Evolutionary conservation across 2,888 invertebrate species (phyloP), one percentile per base, ranked within the genome.

Genomic region (Protodeltote pygarga): DNA sequence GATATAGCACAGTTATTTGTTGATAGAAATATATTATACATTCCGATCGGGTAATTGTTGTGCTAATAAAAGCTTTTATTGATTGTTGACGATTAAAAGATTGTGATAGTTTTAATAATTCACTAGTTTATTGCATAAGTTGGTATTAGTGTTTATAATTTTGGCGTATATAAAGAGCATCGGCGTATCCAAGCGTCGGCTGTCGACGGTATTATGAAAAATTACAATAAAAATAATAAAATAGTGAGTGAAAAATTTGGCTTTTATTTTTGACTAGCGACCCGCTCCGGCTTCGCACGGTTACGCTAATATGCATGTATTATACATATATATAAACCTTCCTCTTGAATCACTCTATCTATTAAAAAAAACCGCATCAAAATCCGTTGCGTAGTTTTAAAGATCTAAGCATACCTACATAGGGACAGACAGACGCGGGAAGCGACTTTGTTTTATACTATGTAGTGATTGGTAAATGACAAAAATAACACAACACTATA

Each of bases 211-310:
- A 89, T 88, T 90, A 89, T 88, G 90, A 88, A 85, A 88, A 89
- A 90, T 87, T 88, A 91, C 89, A 91, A 90, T 91, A 91, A 92
- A 91, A 91, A 89, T 84, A 75, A 88, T 88, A 89, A 90, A 91
- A 91, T 91, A 90, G 90, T 80, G 81, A 89, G 77, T 82, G 80
- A 69, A 79, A 70, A 69, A 65, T 51, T 46, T 59, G 61, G 47
- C 42, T 77, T 70, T 77, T 66, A 63, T 75, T 69, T 64, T 45
- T n/a, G n/a, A n/a, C n/a, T n/a, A n/a, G n/a, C n/a, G n/a, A n/a
- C n/a, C n/a, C n/a, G n/a, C n/a, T n/a, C n/a, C n/a, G n/a, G n/a
- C n/a, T n/a, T n/a, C n/a, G n/a, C n/a, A n/a, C n/a, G n/a, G n/a
- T n/a, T n/a, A n/a, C n/a, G n/a, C n/a, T n/a, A n/a, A n/a, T n/a